These are phyloP conservation scores for Callipepla squamata DNA, from an alignment of 2,113 vertebrate genomes.

Conservation along the genomic window DNA sequence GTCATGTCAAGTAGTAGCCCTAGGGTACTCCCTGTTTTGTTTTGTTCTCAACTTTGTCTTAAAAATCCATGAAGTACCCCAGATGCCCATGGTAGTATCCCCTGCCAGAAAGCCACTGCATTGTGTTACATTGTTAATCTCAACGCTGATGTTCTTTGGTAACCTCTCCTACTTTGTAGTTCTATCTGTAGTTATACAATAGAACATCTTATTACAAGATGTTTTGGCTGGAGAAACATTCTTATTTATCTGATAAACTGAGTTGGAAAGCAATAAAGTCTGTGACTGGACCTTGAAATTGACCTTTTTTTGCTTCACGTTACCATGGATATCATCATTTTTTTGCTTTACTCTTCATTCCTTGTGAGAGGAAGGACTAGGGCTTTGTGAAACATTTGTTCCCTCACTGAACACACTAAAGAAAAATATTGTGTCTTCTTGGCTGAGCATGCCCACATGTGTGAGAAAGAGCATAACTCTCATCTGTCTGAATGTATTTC, in stretches of 20 bases:
- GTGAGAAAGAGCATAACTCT: neutral
- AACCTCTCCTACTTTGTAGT: neutral
- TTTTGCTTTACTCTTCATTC: constrained; percentile 6
- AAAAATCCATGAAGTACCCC: neutral
- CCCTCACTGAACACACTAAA: neutral
- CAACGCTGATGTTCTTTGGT: neutral
- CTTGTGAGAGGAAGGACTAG: neutral
- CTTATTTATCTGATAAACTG: neutral
- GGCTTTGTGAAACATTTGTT: neutral
- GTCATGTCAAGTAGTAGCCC: neutral
- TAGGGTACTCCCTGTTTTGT: neutral
- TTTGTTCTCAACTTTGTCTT: neutral
- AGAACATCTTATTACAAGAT: constrained; percentile 31
- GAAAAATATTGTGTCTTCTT: constrained; percentile 11
- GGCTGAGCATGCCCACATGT: neutral
- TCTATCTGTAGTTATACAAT: neutral
- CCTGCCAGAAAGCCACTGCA: neutral
- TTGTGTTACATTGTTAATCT: neutral
- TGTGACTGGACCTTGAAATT: neutral
- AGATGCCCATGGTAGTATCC: neutral
- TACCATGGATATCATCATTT: neutral
- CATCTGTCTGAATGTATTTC: neutral
- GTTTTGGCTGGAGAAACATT: neutral
- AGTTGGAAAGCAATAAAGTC: neutral
- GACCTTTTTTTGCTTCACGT: neutral